phyloP scores from a whole-genome alignment of 2,888 invertebrate species.

The Punctoribates punctum region DNA sequence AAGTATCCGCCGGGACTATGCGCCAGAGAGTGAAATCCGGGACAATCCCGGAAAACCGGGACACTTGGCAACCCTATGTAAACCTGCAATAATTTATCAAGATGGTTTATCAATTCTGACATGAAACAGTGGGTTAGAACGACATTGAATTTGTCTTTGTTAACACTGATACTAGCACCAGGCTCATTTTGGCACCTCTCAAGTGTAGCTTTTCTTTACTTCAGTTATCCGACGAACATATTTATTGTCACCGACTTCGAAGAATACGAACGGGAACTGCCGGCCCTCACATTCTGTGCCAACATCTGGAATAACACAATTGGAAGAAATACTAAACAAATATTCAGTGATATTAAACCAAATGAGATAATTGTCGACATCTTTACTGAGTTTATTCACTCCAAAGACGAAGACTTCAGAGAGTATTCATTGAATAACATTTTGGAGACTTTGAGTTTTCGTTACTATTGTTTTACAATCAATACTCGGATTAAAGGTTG shows the following conservation, averaged over 20 bases:
- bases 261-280: neutral
- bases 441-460: neutral
- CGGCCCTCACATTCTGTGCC: neutral
- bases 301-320: neutral
- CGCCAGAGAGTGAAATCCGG: too few species aligned
- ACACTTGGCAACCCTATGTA: too few species aligned
- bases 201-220: neutral
- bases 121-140: too few species aligned
- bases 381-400: too few species aligned
- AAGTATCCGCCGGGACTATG: too few species aligned
- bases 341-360: neutral
- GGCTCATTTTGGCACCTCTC: too few species aligned
- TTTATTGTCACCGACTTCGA: neutral
- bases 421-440: neutral
- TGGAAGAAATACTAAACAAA: neutral
- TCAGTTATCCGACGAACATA: neutral
- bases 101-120: too few species aligned
- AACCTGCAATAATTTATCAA: too few species aligned
- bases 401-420: neutral
- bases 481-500: neutral
- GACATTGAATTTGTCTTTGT: too few species aligned
- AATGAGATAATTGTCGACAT: neutral
- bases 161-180: too few species aligned
- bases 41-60: too few species aligned
- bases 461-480: conserved; percentile 4